phyloP scores from a whole-genome alignment of 2,888 invertebrate species.

The Odontothrips loti region DNA sequence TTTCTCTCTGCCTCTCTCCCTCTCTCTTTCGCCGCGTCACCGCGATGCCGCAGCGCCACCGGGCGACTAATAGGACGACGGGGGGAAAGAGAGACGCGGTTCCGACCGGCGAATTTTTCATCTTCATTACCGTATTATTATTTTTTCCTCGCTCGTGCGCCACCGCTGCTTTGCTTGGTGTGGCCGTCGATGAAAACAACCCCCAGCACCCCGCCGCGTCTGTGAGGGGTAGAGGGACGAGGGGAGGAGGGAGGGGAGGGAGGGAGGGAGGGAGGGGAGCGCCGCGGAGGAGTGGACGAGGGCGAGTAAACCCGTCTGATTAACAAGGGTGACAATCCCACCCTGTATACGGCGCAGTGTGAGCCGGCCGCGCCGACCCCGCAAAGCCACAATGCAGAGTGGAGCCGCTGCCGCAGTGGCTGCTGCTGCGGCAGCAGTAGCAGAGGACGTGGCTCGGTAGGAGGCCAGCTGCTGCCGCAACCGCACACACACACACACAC shows the following conservation, averaged over 20 bases:
- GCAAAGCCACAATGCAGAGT: neutral
- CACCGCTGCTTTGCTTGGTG: too few species aligned
- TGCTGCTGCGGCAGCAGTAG: neutral
- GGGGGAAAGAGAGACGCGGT: neutral
- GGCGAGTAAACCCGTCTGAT: constrained; percentile 11
- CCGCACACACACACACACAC: neutral
- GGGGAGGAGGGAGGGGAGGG: neutral
- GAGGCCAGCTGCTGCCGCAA: neutral
- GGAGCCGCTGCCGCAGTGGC: neutral
- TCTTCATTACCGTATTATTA: neutral
- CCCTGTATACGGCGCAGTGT: neutral
- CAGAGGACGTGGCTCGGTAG: neutral
- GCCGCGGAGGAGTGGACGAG: neutral
- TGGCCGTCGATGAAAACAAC: too few species aligned
- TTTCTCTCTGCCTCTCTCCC: too few species aligned
- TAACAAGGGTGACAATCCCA: constrained; percentile 25
- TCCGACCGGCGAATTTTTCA: neutral
- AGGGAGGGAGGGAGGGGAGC: neutral
- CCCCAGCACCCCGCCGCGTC: too few species aligned
- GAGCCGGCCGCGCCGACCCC: neutral
- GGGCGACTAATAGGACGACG: neutral
- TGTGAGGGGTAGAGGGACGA: too few species aligned
- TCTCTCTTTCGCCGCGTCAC: too few species aligned
- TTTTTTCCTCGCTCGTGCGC: too few species aligned
- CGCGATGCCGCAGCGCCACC: too few species aligned